phyloP scores from a whole-genome alignment of 2,888 invertebrate species.

The Epirrita christyi region DNA sequence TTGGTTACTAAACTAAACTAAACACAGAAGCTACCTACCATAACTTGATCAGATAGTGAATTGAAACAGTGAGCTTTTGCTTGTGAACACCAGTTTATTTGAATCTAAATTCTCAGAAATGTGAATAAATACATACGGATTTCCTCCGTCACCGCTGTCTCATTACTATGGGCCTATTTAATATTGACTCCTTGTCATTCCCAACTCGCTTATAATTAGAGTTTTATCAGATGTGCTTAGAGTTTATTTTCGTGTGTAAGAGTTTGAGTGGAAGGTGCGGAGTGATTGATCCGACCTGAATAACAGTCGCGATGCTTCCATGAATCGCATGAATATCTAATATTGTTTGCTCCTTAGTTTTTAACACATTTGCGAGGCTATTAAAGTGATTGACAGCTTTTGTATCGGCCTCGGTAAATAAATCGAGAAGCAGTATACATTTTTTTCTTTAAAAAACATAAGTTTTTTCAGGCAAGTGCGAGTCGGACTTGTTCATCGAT shows the following conservation, averaged over 20 bases:
- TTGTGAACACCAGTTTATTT: slow-evolving; percentile 59
- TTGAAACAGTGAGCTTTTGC: slow-evolving; percentile 7
- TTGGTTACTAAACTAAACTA: slow-evolving; percentile 5
- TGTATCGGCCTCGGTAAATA: slow-evolving; percentile 18
- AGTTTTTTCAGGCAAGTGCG: too few species aligned
- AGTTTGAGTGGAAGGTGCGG: slow-evolving; percentile 43
- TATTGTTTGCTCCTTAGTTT: slow-evolving; percentile 49
- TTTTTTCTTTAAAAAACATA: slow-evolving; percentile 4
- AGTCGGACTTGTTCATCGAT: too few species aligned
- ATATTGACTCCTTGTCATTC: slow-evolving; percentile 49
- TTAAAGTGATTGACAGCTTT: slow-evolving; percentile 48
- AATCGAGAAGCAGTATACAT: slow-evolving; percentile 4
- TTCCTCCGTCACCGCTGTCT: slow-evolving; percentile 55
- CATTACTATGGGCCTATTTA: slow-evolving; percentile 71
- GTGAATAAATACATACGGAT: slow-evolving; percentile 70
- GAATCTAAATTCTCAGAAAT: slow-evolving; percentile 54
- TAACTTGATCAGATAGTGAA: not conserved
- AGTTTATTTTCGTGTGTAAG: not conserved
- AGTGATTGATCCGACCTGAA: slow-evolving; percentile 64
- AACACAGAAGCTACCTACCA: not conserved
- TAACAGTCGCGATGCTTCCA: slow-evolving; percentile 57
- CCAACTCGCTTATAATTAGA: not conserved
- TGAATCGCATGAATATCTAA: slow-evolving; percentile 68
- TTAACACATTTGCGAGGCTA: slow-evolving; percentile 42
- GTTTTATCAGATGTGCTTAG: slow-evolving; percentile 3